Evolutionary conservation across 1,140 invertebrate genomes (phyloP), one percentile per base, ranked within the genome.

Genomic region (Ditylenchus dipsaci): DNA sequence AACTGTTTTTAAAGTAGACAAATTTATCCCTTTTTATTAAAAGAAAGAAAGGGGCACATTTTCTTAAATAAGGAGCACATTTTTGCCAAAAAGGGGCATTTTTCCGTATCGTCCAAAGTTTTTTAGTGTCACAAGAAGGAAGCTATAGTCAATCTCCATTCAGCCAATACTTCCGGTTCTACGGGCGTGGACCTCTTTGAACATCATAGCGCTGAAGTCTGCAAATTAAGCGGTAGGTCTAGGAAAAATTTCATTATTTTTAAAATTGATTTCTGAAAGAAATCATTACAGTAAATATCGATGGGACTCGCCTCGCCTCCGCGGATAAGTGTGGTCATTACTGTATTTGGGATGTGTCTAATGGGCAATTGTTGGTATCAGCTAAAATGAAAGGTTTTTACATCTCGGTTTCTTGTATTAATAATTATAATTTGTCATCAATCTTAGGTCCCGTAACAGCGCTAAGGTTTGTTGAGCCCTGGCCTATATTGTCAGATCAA

Each of bases 301-400:
- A 65, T 38, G 63, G 38, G 63, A 65, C 63, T 23, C 63, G 23
- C 11, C 63, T 65, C 3, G 63, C 63, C 7, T 65, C 63, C 61
- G 19, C 19, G 17, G 17, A 76, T 29, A 21, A n/a, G 11, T n/a
- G 26, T 11, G 30, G 30, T 19, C 5, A 17, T 27, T 71, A 68
- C n/a, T 27, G 21, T 19, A 71, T 68, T 72, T 68, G 30, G 62
- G 27, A 47, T 23, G 71, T 72, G 13, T 30, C 1, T 11, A 68
- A 68, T 60, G 67, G 62, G 26, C 67, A 68, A 42, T 72, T 7
- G 17, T 26, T 72, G 63, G 59, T 9, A 23, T 42, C 67, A 9
- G 7, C 67, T 7, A 72, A 13, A 19, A 71, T 29, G n/a, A 17
- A 42, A 45, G 17, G 42, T 76, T 9, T 29, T 11, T 23, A 3